Conservation (phyloP, 2,797 vertebrate genomes). For the Acipenser transmontanus region DNA sequence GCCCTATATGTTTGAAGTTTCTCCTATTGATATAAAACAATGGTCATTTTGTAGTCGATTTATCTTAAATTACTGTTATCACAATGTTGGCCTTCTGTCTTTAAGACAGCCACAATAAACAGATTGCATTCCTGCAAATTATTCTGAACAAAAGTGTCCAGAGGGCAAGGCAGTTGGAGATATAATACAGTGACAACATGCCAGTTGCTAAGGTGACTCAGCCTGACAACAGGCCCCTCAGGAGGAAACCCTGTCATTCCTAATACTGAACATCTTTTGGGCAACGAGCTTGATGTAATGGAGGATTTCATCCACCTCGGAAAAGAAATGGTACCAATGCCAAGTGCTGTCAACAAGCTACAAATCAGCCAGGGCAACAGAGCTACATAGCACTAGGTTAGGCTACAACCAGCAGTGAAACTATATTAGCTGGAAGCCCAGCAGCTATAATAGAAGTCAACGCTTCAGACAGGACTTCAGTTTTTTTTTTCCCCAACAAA, state of each 20-base stretch:
- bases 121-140: not conserved
- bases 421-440: constrained; percentile 1
- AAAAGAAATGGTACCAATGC: constrained; percentile 13
- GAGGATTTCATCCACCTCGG: constrained; percentile 21
- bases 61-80: no score
- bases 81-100: not conserved
- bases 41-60: no score
- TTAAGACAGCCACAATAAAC: not conserved
- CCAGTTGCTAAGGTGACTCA: constrained; percentile 26
- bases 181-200: not conserved
- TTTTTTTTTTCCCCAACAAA: constrained; percentile 8
- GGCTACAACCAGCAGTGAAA: constrained; percentile 3
- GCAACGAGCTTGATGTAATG: constrained; percentile 21
- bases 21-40: no score
- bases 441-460: not conserved
- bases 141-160: constrained; percentile 9
- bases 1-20: no score
- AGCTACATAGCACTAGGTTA: constrained; percentile 8
- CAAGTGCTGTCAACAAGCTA: constrained; percentile 19
- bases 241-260: constrained; percentile 26
- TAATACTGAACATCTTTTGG: constrained; percentile 18
- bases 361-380: constrained; percentile 11
- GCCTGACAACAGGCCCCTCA: constrained; percentile 27
- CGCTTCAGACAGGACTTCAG: constrained; percentile 2
- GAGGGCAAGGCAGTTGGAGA: constrained; percentile 34